phyloP scores from a whole-genome alignment of 2,113 vertebrate genomes.

The Bothrops jararaca region DNA sequence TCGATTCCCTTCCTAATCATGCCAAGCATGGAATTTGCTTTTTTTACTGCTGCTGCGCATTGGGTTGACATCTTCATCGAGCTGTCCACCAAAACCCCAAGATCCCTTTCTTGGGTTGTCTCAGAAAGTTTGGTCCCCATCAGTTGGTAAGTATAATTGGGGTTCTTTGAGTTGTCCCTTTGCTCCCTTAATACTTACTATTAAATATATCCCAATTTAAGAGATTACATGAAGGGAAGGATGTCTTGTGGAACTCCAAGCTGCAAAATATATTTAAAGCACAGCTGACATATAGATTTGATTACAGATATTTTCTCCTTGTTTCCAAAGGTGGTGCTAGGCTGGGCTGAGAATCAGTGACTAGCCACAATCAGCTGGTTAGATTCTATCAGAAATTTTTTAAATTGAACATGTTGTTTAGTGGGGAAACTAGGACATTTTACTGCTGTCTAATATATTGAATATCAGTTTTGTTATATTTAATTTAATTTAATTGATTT shows the following conservation, averaged over 20 bases:
- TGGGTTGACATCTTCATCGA: too few relatives aligned
- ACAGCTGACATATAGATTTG: not conserved
- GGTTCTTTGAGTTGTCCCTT: too few relatives aligned
- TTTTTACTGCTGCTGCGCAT: too few relatives aligned
- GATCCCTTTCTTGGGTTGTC: too few relatives aligned
- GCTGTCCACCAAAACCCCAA: too few relatives aligned
- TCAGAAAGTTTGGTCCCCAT: too few relatives aligned
- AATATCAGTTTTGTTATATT: constrained; percentile 51
- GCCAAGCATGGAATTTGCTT: too few relatives aligned
- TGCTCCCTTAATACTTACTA: not conserved
- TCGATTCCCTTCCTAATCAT: too few relatives aligned
- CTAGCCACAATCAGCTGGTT: not conserved
- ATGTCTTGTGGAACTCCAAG: not conserved
- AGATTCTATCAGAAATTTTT: not conserved
- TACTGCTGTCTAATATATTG: not conserved
- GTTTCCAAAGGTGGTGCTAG: not conserved
- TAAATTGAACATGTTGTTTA: constrained; percentile 33
- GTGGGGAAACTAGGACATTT: constrained; percentile 44
- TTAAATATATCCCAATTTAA: not conserved
- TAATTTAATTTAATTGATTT: not conserved
- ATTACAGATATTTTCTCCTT: not conserved
- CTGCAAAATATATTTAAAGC: not conserved
- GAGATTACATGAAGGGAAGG: not conserved
- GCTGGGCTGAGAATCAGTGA: not conserved
- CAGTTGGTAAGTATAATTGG: too few relatives aligned